Evolutionary conservation across 2,113 vertebrate genomes (phyloP), one percentile per base, ranked within the genome.

Genomic region (Mustela nigripes): DNA sequence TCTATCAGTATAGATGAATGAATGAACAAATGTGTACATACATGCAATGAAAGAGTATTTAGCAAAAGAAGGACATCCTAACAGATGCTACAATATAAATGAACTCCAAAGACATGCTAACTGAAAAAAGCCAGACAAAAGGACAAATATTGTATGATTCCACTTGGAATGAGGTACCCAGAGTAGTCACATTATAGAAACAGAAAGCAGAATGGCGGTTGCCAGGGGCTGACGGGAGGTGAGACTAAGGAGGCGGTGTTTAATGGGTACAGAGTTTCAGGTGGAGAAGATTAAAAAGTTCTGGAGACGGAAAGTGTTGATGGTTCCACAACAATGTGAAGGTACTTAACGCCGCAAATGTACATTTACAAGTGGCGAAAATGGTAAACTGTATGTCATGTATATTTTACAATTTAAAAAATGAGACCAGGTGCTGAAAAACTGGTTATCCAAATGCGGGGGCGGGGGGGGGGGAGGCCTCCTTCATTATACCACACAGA

Each of bases 391-490:
- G 48, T n/a, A 80, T 60, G 12, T 19, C 31, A 73, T 11, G n/a
- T 48, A 45, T 74, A 83, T 80, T 81, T 86, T 81, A 42, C 48
- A 89, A 82, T 92, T 74, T 74, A 87, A 79, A 80, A 74, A 21
- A 90, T 80, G 45, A 74, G 26, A 62, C 31, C 63, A 83, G 73
- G 33, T 74, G 12, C 24, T 84, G 2, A 89, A 93, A 93, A 94
- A 74, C 33, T 80, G 39, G 18, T 45, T 80, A 91, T n/a, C n/a
- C 22, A 67, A 83, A 91, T 4, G 53, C 15, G 1, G 15, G 50
- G 4, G 50, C 14, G 15, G 15, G 50, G 50, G 16, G 15, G 15
- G 50, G 50, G 16, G 15, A 56, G 53, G 16, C 16, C 33, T 74
- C 67, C 56, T 92, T 58, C 39, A 8, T 88, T 85, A 76, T 36